Evolutionary conservation across 2,113 vertebrate species (phyloP).

Genomic region (Morone saxatilis): DNA sequence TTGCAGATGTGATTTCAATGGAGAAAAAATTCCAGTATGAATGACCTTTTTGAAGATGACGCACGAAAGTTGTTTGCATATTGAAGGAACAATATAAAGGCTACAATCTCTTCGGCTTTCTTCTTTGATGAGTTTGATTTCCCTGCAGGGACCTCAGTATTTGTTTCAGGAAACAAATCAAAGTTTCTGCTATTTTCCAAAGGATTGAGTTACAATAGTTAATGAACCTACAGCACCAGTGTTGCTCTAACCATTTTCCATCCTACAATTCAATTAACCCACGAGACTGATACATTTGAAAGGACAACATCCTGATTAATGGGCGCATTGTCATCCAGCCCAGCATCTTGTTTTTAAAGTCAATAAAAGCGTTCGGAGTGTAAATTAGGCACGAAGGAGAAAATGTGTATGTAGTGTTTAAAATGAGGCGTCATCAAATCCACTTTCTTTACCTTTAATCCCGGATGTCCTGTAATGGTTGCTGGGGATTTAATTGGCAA

Average conservation of each 20-base stretch:
- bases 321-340: not conserved
- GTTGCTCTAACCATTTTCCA: constrained; percentile 29
- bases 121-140: constrained; percentile 42
- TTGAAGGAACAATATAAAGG: not conserved
- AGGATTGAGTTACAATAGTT: constrained; percentile 39
- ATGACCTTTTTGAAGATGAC: constrained; percentile 11
- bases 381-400: constrained; percentile 3
- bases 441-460: constrained; percentile 10
- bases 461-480: not conserved
- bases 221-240: constrained; percentile 41
- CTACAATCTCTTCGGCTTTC: constrained; percentile 2
- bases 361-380: constrained; percentile 6
- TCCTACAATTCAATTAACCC: constrained; percentile 2
- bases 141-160: constrained; percentile 33
- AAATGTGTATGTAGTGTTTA: not conserved
- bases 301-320: constrained; percentile 57
- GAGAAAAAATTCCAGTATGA: not conserved
- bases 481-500: not conserved
- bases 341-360: constrained; percentile 27
- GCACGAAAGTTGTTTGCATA: constrained; percentile 33
- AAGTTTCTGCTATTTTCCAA: constrained; percentile 33
- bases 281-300: constrained; percentile 13
- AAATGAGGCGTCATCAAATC: not conserved
- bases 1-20: constrained; percentile 41
- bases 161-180: constrained; percentile 50